These are phyloP conservation scores for Apomyelois bistriatella DNA, from an alignment of 2,888 invertebrate genomes.

Conservation along the genomic window DNA sequence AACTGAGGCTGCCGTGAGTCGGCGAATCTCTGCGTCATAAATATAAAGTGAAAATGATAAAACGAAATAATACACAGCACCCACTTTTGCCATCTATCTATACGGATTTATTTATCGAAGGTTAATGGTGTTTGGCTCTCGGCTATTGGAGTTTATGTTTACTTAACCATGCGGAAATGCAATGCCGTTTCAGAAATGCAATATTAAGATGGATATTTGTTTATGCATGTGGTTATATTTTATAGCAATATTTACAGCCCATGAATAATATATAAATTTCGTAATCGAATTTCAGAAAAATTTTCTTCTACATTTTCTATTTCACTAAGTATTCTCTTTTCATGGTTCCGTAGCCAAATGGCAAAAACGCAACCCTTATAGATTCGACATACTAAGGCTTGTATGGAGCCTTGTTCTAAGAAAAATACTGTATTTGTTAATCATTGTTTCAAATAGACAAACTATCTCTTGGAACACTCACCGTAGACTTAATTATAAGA, in stretches of 20 bases:
- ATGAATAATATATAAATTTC: background rate
- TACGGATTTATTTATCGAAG: constrained; percentile 11
- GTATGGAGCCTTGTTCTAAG: no score
- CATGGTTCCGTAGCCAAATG: no score
- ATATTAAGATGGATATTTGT: background rate
- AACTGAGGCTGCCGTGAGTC: constrained; percentile 65
- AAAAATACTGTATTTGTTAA: no score
- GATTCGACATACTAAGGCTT: no score
- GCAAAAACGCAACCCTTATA: no score
- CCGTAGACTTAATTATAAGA: constrained; percentile 19
- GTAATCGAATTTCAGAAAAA: background rate
- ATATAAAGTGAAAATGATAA: constrained; percentile 34
- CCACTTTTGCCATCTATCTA: constrained; percentile 6
- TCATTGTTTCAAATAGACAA: background rate
- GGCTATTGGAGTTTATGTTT: background rate
- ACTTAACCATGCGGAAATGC: constrained; percentile 2
- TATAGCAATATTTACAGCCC: background rate
- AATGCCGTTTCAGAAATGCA: background rate
- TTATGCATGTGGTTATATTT: background rate
- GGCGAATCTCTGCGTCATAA: constrained; percentile 55
- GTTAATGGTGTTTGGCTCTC: constrained; percentile 9
- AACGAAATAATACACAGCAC: constrained; percentile 11
- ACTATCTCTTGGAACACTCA: background rate
- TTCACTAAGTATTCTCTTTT: no score
- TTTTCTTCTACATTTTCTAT: no score